A percentile compares a stretch with the other conserved stretches of the same genome.
Conservation (phyloP, 1,140 invertebrate species). For the Fopius arisanus region DNA sequence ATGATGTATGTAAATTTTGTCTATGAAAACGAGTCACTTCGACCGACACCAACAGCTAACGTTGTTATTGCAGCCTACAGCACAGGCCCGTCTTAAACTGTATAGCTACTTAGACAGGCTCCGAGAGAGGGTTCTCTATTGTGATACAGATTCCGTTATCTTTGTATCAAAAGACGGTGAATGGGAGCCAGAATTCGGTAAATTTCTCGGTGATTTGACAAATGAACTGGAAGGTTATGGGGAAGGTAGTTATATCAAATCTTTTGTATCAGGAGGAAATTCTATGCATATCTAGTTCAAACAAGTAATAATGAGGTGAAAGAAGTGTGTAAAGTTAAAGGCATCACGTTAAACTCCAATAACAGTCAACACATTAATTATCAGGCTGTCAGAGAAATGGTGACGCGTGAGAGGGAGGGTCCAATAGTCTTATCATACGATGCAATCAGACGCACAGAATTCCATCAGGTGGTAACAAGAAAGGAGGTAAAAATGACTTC, state of each 20-base stretch:
- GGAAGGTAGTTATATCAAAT: slow-evolving; percentile 29
- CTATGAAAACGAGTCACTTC: slow-evolving; percentile 32
- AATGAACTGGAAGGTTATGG: slow-evolving; percentile 41
- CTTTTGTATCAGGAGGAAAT: slow-evolving; percentile 35
- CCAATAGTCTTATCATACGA: slow-evolving; percentile 12
- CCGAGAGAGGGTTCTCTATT: slow-evolving; percentile 56
- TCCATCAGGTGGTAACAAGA: slow-evolving; percentile 19
- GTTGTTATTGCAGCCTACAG: slow-evolving; percentile 53
- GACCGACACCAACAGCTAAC: slow-evolving; percentile 39
- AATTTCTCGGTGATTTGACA: neutral
- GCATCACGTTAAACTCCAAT: neutral
- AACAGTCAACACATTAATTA: too few relatives aligned
- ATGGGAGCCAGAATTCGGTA: neutral
- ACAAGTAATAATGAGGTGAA: neutral
- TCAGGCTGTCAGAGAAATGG: too few relatives aligned
- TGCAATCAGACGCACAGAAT: slow-evolving; percentile 15
- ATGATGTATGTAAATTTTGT: slow-evolving; percentile 40
- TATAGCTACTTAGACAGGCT: slow-evolving; percentile 51
- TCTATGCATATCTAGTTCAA: slow-evolving; percentile 19
- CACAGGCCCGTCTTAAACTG: slow-evolving; percentile 56
- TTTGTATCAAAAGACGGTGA: neutral
- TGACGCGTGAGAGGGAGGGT: neutral
- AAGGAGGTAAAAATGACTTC: slow-evolving; percentile 1
- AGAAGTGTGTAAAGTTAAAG: neutral
- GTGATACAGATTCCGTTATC: slow-evolving; percentile 37